These are phyloP conservation scores for Nasonia oneida DNA, from an alignment of 2,888 invertebrate species.

Conservation along the genomic window DNA sequence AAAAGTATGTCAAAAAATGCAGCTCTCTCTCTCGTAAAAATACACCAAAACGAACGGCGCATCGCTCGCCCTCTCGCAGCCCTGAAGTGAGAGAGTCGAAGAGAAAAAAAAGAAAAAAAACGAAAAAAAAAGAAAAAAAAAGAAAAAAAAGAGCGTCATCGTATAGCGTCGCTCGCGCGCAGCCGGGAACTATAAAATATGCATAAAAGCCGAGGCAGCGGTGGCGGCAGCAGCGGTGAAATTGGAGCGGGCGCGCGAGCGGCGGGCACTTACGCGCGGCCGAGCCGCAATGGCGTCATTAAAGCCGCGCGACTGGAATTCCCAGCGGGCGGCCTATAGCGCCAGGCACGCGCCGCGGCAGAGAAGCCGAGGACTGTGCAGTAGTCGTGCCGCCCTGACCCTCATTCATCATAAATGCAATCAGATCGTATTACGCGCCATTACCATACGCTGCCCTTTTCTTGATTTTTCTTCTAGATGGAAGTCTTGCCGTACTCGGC, in stretches of 20 bases:
- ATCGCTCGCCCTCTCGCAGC: not conserved
- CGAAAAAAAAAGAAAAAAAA: too few relatives aligned
- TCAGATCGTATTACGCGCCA: constrained; percentile 74
- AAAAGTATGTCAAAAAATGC: constrained; percentile 5
- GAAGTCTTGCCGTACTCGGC: not conserved
- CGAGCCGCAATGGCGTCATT: constrained; percentile 65
- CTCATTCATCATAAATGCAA: constrained; percentile 73
- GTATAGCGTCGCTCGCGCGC: not conserved
- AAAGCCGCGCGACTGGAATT: constrained; percentile 70
- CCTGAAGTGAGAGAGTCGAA: not conserved
- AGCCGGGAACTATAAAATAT: constrained; percentile 41
- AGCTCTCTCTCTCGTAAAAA: not conserved
- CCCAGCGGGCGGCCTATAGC: constrained; percentile 66
- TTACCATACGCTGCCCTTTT: constrained; percentile 68
- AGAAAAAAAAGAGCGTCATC: constrained; percentile 6
- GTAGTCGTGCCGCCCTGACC: constrained; percentile 23
- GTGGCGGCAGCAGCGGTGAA: constrained; percentile 1
- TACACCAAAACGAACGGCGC: constrained; percentile 4
- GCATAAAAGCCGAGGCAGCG: constrained; percentile 41
- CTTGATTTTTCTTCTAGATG: not conserved
- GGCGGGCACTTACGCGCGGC: constrained; percentile 58
- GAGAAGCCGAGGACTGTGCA: constrained; percentile 5
- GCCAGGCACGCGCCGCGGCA: constrained; percentile 61
- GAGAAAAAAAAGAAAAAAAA: too few relatives aligned
- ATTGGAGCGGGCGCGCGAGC: constrained; percentile 38